Base-by-base conservation (phyloP, 2,113 vertebrate genomes). In the Balaenoptera acutorostrata region DNA sequence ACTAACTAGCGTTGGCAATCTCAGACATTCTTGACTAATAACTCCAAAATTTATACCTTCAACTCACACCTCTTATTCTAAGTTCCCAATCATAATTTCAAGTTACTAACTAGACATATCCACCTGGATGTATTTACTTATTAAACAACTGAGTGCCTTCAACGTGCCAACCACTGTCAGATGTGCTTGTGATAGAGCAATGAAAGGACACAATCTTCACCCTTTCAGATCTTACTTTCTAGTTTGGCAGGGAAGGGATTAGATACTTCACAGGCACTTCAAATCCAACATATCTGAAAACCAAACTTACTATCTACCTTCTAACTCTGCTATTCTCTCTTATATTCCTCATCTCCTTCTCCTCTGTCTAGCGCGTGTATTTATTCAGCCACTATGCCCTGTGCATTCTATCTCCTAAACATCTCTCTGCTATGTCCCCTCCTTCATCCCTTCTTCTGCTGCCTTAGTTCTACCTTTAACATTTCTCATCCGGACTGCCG, bases 261-360 rank as follows among this genome's bases (percentile, higher is more conserved):
- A 88, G 25, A 72, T 10, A 36, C 29, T 31, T 72, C 18, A 74
- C 1, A 68, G n/a, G 39, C 5, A 64, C 52, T 92, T 93, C 83
- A 94, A 78, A 86, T 72, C 33, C 23, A 90, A 78, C 36, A 25
- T 46, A 90, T 46, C 29, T 68, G 46, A 82, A 97, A 97, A 85
- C 25, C 46, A 78, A 69, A 46, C 36, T 46, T 86, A n/a, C n/a
- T 71, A 91, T 44, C 63, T 88, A 71, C 27, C 44, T n/a, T n/a
- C 59, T 68, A 88, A 61, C 31, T 39, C 23, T 63, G 6, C 2
- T 80, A 29, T 64, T 88, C 36, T n/a, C 69, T 44, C 55, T 39
- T 46, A 2, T 31, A 68, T 46, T 93, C 46, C 68, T 92, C 85
- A 74, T 93, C 14, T 89, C 29, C 77, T 68, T 14, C 59, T 85